phyloP scores from a whole-genome alignment of 2,113 vertebrate genomes.

The Hoplias malabaricus region DNA sequence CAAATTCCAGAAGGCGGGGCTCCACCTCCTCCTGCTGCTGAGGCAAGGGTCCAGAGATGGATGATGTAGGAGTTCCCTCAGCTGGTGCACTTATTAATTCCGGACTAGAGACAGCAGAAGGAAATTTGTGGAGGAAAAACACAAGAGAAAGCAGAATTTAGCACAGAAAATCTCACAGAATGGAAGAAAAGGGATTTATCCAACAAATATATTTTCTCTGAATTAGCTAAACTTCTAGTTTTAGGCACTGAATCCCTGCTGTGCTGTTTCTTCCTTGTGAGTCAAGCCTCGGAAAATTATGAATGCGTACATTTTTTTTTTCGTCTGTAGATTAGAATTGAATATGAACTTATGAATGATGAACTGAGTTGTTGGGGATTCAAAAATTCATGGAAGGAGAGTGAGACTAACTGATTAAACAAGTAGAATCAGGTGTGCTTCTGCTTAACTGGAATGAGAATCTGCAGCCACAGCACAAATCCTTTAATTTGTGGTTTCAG shows the following conservation, averaged over 20 bases:
- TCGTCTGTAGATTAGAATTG: neutral
- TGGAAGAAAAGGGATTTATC: neutral
- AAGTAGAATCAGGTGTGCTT: too few species aligned
- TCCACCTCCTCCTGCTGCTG: slow-evolving; percentile 80
- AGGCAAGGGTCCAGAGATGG: slow-evolving; percentile 61
- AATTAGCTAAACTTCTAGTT: neutral
- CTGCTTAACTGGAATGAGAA: too few species aligned
- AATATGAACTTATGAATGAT: neutral
- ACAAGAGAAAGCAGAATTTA: neutral
- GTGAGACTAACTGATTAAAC: too few species aligned
- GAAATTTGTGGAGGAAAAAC: neutral
- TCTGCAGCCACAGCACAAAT: too few species aligned
- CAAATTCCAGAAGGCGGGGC: slow-evolving; percentile 78
- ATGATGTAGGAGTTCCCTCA: slow-evolving; percentile 52
- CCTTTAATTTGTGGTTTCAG: too few species aligned
- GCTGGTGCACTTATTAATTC: slow-evolving; percentile 64
- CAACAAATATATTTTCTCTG: neutral
- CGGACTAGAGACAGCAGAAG: slow-evolving; percentile 59
- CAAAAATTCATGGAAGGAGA: too few species aligned
- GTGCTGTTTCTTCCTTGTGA: slow-evolving; percentile 24
- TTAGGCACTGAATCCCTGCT: slow-evolving; percentile 15
- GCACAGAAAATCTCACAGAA: neutral
- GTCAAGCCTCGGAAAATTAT: neutral
- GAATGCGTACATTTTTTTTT: neutral
- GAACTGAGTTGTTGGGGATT: too few species aligned